A percentile compares a stretch with the other conserved stretches of the same genome.
Conservation (phyloP, 2,797 vertebrate genomes). For the Eurystomus glaucurus region DNA sequence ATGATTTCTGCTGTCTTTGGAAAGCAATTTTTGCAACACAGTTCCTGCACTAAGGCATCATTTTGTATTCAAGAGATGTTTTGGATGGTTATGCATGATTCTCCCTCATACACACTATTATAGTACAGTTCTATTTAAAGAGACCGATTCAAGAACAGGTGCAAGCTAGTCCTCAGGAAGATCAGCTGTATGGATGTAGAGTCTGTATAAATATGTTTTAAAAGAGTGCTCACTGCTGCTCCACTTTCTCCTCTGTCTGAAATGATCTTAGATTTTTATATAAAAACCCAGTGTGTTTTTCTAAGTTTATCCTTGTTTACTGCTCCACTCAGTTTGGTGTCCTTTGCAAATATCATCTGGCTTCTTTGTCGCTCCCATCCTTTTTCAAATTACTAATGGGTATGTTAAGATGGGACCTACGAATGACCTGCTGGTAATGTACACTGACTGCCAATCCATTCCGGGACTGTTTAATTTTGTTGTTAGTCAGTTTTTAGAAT, state of each 20-base stretch:
- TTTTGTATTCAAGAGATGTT: not conserved
- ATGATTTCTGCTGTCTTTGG: fast-evolving
- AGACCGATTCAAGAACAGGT: fast-evolving
- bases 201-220: not conserved
- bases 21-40: not conserved
- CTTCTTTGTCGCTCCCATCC: conserved; percentile 60
- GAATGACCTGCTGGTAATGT: not conserved
- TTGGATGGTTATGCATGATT: fast-evolving
- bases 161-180: not conserved
- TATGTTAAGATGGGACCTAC: not conserved
- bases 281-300: not conserved
- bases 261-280: not conserved
- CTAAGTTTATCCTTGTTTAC: conserved; percentile 41
- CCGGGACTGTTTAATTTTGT: not conserved
- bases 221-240: not conserved
- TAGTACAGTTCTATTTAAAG: fast-evolving
- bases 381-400: conserved; percentile 36
- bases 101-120: fast-evolving
- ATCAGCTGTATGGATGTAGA: fast-evolving
- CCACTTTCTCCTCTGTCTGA: not conserved
- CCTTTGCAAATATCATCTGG: conserved; percentile 48
- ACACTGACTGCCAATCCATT: not conserved
- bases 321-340: conserved; percentile 26
- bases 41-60: fast-evolving
- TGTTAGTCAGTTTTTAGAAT: not conserved